Base-by-base conservation (phyloP, 2,888 invertebrate genomes). In the Chirona hameri region DNA sequence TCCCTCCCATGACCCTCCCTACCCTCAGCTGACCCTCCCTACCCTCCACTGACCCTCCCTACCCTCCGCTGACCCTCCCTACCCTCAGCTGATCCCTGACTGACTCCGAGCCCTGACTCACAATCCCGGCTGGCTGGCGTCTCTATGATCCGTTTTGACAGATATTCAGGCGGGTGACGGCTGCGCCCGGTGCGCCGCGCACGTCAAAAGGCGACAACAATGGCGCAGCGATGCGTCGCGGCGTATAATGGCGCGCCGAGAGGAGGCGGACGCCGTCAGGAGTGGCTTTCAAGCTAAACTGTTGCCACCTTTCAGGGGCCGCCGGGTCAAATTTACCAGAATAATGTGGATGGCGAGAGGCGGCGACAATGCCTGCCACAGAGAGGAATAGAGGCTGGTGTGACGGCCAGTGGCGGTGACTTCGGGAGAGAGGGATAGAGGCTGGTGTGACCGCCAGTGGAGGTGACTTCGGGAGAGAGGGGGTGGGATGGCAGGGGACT, bases 101-200 rank as follows among this genome's bases (percentile, higher is more conserved):
- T 27, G 72, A 27, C 72, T 24, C 65, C 65, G 65, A n/a, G 60
- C 24, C 24, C 24, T 18, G 60, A 18, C 24, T 18, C 24, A 29
- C 69, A 69, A 29, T 69, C 69, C n/a, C 10, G 10, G 14, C 69
- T 10, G 10, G 69, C 72, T 39, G 76, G 21, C 76, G 46, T 46
- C 76, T 46, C 76, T 39, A 46, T 76, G 76, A 76, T 76, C 76
- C 76, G 76, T 76, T 76, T 76, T 76, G 76, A 76, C 76, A 76
- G 76, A 76, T 76, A 76, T 76, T 76, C 76, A 76, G 76, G 39
- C 46, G 39, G 72, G 21, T 76, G 76, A 76, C 76, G 46, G 46
- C 18, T 39, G 39, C 9, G 76, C 10, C 46, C 14, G 76, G 24
- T 2, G 76, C 76, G 76, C 24, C 46, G 24, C 76, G 76, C 39